Base-by-base conservation (phyloP, 2,888 invertebrate species). In the Charanyca ferruginea region DNA sequence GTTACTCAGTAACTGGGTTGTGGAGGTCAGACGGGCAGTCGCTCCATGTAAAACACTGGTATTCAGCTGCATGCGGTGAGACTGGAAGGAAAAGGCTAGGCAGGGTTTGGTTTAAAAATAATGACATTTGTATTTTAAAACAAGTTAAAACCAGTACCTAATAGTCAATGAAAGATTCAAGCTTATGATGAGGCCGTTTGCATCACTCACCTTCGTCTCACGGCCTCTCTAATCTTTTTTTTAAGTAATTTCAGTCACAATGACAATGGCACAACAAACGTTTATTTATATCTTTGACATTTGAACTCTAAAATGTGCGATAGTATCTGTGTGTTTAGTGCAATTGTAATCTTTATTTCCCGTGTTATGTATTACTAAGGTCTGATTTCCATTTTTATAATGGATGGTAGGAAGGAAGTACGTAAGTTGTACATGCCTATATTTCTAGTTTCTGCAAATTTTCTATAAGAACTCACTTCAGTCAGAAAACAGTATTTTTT, bases 251-350 rank as follows among this genome's bases (percentile, higher is more conserved):
- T 32, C 16, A 53, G 48, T 38, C 1, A 45, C 45, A 55, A 55
- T 48, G 23, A 8, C n/a, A 35, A 32, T 55, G 54, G 16, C 47
- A 28, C 6, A 45, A 35, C 16, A 16, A 38, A 47, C 18, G n/a
- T 42, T 45, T 77, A 77, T 67, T 52, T 52, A 55, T 52, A 59
- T 16, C 22, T 57, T 76, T 73, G 45, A 73, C 68, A 61, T 68
- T 73, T 77, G 78, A 77, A 68, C 73, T 48, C 35, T 38, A 42
- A 61, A 45, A 60, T 55, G 8, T 28, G 32, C 23, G 66, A 62
- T 66, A 66, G 7, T 23, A 75, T 70, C 67, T 47, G 8, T 13
- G 44, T 25, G 35, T 66, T 20, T 51, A 35, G 13, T 51, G 54
- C 41, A 57, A 38, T 47, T 51, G 54, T 35, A 52, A 38, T 52